These are phyloP conservation scores for Zoanthus sociatus DNA, from an alignment of 92 coral and sea anemone genomes.

Conservation along the genomic window DNA sequence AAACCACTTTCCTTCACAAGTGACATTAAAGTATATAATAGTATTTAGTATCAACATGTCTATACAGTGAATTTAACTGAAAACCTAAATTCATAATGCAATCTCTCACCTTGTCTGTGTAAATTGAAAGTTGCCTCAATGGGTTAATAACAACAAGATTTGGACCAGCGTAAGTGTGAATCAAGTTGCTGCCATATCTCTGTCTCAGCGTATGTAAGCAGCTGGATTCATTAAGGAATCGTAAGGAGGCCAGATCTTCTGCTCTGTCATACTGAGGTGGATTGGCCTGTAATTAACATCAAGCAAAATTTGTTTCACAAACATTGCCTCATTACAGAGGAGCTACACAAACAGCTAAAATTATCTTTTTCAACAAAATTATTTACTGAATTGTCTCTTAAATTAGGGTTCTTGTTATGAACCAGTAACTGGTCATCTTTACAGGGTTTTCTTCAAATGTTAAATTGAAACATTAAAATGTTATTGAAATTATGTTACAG, in stretches of 20 bases:
- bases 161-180: conserved; percentile 97
- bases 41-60: background rate
- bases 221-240: conserved; percentile 96
- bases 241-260: conserved; percentile 96
- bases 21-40: too few relatives aligned
- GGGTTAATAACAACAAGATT: conserved; percentile 93
- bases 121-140: conserved; percentile 79
- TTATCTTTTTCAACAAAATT: too few relatives aligned
- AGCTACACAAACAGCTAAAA: background rate
- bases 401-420: too few relatives aligned
- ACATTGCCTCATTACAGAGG: background rate
- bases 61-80: background rate
- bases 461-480: too few relatives aligned
- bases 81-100: background rate
- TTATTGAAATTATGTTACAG: too few relatives aligned
- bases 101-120: conserved; percentile 83
- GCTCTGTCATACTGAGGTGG: conserved; percentile 98
- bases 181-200: conserved; percentile 94
- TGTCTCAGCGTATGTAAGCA: conserved; percentile 97
- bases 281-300: conserved; percentile 74
- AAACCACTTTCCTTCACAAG: too few relatives aligned
- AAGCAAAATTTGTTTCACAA: background rate
- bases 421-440: too few relatives aligned
- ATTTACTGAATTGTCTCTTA: too few relatives aligned
- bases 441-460: too few relatives aligned